Evolutionary conservation across 2,888 invertebrate genomes (phyloP).

Genomic region (Limnephilus rhombicus): DNA sequence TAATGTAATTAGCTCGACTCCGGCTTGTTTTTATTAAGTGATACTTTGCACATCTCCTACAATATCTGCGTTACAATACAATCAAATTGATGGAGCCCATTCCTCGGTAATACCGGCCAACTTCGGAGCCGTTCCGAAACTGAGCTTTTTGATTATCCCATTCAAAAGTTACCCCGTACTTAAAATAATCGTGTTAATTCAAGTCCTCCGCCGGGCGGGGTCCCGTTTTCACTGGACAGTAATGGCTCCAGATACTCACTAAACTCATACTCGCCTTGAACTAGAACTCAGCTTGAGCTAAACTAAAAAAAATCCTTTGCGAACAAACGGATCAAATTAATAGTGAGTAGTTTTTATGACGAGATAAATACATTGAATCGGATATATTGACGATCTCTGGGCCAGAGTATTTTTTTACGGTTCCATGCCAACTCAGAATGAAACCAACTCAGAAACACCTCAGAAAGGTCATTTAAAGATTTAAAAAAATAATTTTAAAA

Average conservation of each 20-base stretch:
- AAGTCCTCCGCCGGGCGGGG: slow-evolving; percentile 9
- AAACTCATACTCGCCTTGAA: not conserved
- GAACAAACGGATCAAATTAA: no score
- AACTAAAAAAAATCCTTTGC: not conserved
- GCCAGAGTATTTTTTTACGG: no score
- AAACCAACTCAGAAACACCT: no score
- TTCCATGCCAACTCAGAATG: no score
- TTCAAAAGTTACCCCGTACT: slow-evolving; percentile 30
- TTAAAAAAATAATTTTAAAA: no score
- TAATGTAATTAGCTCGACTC: slow-evolving; percentile 58
- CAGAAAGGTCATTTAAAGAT: no score
- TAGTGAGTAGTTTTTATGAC: no score
- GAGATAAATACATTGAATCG: no score
- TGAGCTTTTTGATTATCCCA: slow-evolving; percentile 32
- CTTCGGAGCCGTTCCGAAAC: slow-evolving; percentile 25
- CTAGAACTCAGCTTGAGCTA: not conserved
- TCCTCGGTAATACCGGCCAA: not conserved
- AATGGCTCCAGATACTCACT: not conserved
- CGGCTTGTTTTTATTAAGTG: slow-evolving; percentile 48
- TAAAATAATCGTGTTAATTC: slow-evolving; percentile 44
- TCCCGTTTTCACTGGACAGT: slow-evolving; percentile 2
- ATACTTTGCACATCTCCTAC: slow-evolving; percentile 32
- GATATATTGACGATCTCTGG: no score
- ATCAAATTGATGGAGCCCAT: slow-evolving; percentile 30
- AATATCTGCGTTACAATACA: slow-evolving; percentile 15